Percentiles rank a stretch among this genome's conserved stretches.
These are phyloP conservation scores for Myotis vivesi DNA, from an alignment of 2,797 vertebrate species.

Conservation along the genomic window DNA sequence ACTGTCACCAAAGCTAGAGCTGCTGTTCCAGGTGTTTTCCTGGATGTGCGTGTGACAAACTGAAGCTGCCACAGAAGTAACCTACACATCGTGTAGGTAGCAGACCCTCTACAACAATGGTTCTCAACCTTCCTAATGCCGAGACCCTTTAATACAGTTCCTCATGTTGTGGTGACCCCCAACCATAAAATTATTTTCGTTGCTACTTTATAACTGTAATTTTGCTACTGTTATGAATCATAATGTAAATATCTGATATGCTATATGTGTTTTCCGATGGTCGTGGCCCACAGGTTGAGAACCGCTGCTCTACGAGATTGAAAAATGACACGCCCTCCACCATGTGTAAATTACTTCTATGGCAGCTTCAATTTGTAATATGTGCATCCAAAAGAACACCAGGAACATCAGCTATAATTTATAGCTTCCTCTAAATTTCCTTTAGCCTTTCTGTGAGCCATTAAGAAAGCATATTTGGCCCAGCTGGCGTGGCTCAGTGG, in stretches of 20 bases:
- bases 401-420: not conserved
- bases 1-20: not conserved
- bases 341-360: not conserved
- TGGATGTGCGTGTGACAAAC: not conserved
- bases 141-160: too few species aligned
- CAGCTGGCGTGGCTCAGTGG: too few species aligned
- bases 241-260: too few species aligned
- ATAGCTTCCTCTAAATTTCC: not conserved
- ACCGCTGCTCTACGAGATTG: not conserved
- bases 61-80: not conserved
- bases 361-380: not conserved
- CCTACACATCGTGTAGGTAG: not conserved
- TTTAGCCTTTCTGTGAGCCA: not conserved
- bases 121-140: too few species aligned
- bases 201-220: too few species aligned
- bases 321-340: not conserved
- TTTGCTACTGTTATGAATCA: too few species aligned
- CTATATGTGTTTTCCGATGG: too few species aligned
- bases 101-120: too few species aligned
- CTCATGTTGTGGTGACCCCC: too few species aligned
- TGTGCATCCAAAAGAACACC: not conserved
- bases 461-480: not conserved
- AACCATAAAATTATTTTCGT: too few species aligned
- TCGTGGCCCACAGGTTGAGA: too few species aligned
- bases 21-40: not conserved